These are phyloP conservation scores for Scarus forsteni DNA, from an alignment of 2,797 vertebrate genomes.

Conservation along the genomic window DNA sequence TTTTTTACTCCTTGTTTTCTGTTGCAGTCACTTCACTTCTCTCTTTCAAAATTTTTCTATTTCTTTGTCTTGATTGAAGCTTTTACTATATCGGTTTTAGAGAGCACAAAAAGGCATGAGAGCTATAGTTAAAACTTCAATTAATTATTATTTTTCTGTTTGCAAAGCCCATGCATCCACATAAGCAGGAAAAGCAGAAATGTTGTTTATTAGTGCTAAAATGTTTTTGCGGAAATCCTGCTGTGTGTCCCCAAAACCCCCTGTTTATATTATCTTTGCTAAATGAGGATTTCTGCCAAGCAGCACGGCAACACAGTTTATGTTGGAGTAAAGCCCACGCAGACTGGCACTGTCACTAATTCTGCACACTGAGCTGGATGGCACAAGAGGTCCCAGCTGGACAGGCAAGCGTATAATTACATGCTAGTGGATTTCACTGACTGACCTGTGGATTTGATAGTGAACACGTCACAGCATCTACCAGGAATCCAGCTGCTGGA, in stretches of 20 bases:
- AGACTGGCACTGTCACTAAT: constrained; percentile 36
- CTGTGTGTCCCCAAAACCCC: constrained; percentile 35
- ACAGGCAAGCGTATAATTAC: constrained; percentile 60
- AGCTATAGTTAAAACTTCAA: constrained; percentile 9
- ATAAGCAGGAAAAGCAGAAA: constrained; percentile 8
- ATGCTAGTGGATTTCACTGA: constrained; percentile 49
- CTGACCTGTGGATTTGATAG: constrained; percentile 59
- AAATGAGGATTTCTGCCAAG: constrained; percentile 55
- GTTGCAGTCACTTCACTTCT: no score
- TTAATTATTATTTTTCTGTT: neutral
- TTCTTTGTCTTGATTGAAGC: no score
- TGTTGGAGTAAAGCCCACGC: constrained; percentile 49
- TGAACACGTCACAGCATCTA: constrained; percentile 49
- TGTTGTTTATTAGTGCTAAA: constrained; percentile 26
- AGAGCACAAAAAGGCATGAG: neutral
- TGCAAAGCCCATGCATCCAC: neutral
- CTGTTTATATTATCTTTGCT: constrained; percentile 52
- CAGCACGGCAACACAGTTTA: constrained; percentile 44
- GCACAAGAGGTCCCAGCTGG: constrained; percentile 39
- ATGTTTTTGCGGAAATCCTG: constrained; percentile 44
- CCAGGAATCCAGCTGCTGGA: constrained; percentile 60
- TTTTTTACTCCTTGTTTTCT: neutral
- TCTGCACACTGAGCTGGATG: constrained; percentile 49
- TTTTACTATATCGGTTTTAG: no score
- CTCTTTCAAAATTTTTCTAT: neutral